phyloP scores from a whole-genome alignment of 2,113 vertebrate species.

The Pseudonaja textilis region DNA sequence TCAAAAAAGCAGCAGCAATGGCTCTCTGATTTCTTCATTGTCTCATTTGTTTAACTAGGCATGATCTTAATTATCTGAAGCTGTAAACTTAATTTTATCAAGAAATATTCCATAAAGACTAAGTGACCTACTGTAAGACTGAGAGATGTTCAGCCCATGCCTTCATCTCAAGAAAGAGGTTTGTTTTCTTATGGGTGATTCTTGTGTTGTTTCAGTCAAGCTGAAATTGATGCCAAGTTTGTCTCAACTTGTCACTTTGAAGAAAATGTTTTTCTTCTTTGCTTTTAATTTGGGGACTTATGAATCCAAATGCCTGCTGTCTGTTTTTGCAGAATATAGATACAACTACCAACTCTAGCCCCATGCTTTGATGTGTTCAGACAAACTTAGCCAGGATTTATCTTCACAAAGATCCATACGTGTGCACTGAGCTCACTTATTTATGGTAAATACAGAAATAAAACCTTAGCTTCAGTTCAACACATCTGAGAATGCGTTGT shows the following conservation, averaged over 20 bases:
- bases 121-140: constrained; percentile 3
- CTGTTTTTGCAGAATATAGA: constrained; percentile 49
- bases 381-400: constrained; percentile 50
- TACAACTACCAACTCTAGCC: constrained; percentile 43
- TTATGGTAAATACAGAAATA: constrained; percentile 35
- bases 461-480: constrained; percentile 32
- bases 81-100: constrained; percentile 43
- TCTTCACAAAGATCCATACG: constrained; percentile 36
- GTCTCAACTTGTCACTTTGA: constrained; percentile 48
- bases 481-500: constrained; percentile 42
- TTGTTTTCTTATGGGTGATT: constrained; percentile 16
- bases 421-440: constrained; percentile 46
- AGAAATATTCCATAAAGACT: constrained; percentile 31
- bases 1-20: background rate
- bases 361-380: constrained; percentile 33
- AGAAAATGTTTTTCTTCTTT: constrained; percentile 45
- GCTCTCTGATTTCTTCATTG: constrained; percentile 28
- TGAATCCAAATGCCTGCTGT: constrained; percentile 34
- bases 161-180: constrained; percentile 14
- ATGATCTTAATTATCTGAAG: constrained; percentile 47
- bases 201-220: constrained; percentile 43
- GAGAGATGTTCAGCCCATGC: background rate
- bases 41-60: constrained; percentile 51
- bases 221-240: constrained; percentile 31
- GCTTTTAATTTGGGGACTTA: constrained; percentile 57